These are phyloP conservation scores for Muschampia staudingeri DNA, from an alignment of 2,888 invertebrate genomes.

Conservation along the genomic window DNA sequence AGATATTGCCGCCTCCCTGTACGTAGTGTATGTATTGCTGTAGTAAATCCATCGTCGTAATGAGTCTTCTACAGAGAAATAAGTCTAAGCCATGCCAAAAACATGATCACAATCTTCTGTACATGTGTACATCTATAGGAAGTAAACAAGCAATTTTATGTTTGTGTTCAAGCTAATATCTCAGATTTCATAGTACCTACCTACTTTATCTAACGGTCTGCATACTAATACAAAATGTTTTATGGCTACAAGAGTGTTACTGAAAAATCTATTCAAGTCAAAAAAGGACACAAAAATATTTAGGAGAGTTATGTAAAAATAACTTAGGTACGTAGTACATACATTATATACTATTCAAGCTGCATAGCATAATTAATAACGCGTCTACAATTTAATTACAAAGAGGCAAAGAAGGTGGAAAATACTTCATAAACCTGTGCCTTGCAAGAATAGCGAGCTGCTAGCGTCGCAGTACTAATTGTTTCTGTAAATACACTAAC, in stretches of 20 bases:
- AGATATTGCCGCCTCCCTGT: constrained; percentile 28
- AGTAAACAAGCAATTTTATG: too few relatives aligned
- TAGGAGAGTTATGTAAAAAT: too few relatives aligned
- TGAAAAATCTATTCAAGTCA: too few relatives aligned
- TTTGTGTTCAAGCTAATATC: too few relatives aligned
- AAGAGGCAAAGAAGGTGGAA: not conserved
- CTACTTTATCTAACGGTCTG: too few relatives aligned
- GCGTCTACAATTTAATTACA: not conserved
- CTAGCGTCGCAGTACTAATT: not conserved
- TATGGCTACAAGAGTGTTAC: too few relatives aligned
- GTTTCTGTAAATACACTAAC: constrained; percentile 21
- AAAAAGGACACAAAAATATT: too few relatives aligned
- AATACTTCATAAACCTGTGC: constrained; percentile 20
- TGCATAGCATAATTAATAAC: too few relatives aligned
- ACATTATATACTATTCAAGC: too few relatives aligned
- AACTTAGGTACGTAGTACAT: too few relatives aligned
- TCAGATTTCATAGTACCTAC: too few relatives aligned
- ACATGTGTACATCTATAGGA: not conserved
- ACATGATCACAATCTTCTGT: not conserved
- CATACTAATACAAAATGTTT: too few relatives aligned
- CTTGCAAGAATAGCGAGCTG: not conserved
- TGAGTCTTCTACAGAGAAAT: constrained; percentile 8
- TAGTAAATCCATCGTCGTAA: constrained; percentile 30
- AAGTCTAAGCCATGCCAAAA: not conserved
- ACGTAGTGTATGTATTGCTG: not conserved